phyloP scores from a whole-genome alignment of 2,797 vertebrate genomes.

The Poeciliopsis turneri region DNA sequence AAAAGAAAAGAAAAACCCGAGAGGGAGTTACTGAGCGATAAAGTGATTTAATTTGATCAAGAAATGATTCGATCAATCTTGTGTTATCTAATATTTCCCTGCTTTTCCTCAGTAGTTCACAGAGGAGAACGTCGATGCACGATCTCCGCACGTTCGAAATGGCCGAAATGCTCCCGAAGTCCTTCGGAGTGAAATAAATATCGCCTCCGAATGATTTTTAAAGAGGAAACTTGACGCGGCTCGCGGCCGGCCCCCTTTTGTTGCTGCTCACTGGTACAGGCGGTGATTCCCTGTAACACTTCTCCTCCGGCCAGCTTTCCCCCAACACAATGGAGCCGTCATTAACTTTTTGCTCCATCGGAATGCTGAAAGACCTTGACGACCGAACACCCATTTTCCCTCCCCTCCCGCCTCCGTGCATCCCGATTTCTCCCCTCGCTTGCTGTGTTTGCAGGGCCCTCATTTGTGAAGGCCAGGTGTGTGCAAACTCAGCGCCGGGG shows the following conservation, averaged over 20 bases:
- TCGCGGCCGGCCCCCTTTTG: conserved; percentile 69
- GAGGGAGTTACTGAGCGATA: conserved; percentile 43
- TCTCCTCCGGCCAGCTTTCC: conserved; percentile 65
- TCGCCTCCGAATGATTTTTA: conserved; percentile 50
- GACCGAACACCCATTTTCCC: conserved; percentile 40
- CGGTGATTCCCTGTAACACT: conserved; percentile 72
- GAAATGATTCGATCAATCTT: conserved; percentile 14
- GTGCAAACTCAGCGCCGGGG: conserved; percentile 57
- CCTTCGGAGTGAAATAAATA: not conserved
- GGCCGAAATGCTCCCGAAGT: not conserved
- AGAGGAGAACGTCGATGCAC: conserved; percentile 18
- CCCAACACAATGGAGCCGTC: conserved; percentile 74
- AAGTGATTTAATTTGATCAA: conserved; percentile 46
- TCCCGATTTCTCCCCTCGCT: conserved; percentile 65
- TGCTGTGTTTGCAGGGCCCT: conserved; percentile 71
- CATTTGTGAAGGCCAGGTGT: conserved; percentile 84
- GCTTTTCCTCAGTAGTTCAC: conserved; percentile 7
- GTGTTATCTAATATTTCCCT: not conserved
- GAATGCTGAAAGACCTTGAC: conserved; percentile 78
- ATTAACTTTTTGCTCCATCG: conserved; percentile 85
- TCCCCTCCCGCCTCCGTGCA: conserved; percentile 45
- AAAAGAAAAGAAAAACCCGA: conserved; percentile 30
- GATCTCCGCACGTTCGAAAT: too few species aligned
- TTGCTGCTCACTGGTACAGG: conserved; percentile 74
- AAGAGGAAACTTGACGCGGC: conserved; percentile 46